Evolutionary conservation across 2,888 invertebrate species (phyloP), one percentile per base, ranked within the genome.

Genomic region (Kuschelorhynchus macadamiae): DNA sequence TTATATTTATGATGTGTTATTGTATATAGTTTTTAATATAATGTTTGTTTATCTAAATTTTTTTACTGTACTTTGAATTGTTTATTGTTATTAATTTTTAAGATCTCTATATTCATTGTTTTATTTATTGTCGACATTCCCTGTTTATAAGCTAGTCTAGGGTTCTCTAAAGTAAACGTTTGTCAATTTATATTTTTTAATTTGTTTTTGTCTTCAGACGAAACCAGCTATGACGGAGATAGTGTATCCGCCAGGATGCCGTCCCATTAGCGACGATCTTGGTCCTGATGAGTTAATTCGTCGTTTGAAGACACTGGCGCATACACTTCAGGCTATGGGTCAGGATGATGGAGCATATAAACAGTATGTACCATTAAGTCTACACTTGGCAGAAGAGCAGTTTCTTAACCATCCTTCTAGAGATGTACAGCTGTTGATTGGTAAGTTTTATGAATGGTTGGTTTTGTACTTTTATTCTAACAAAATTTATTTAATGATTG

Each of bases 241-340:
- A 84, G 88, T 92, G 80, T 98, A 98, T 87, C 98, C 98, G 79
- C 90, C 93, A 81, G 96, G 96, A 82, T 97, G 97, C 86, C 92
- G 96, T 80, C 96, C 97, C 73, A 92, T 98, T 76, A 92, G 92
- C 76, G 97, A 97, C 85, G 97, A 97, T 86, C 88, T 98, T 69
- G 95, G 96, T 71, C 93, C 96, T 25, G 98, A 98, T 87, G 98
- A 98, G 84, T 88, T 98, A 60, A 96, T 98, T 78, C 89, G 96
- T 72, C 88, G 98, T 79, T 89, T 98, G 49, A 98, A 98, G 91
- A 93, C 94, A 14, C 85, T 96, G 78, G 96, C 97, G 21, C 94
- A 97, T 83, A 96, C 96, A 0, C 89, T 98, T 59, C 98, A 98
- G 87, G 95, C 96, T 71, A 94, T 98, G 91, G 96, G 94, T 25